Evolutionary conservation across 2,797 vertebrate species (phyloP).

Genomic region (Cossypha polioptera): DNA sequence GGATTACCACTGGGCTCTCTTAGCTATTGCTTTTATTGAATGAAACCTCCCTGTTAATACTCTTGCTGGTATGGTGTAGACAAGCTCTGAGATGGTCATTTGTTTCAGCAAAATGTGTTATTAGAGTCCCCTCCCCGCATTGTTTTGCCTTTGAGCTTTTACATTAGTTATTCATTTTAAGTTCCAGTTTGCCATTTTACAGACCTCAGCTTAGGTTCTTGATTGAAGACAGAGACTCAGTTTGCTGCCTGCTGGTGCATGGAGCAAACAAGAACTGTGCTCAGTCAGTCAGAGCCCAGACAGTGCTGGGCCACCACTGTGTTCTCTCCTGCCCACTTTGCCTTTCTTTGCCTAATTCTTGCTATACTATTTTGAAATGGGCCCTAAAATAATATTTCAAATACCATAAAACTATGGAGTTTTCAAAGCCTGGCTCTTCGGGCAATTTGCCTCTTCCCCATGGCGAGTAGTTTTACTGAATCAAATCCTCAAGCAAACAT

Average conservation of each 20-base stretch:
- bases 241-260: slow-evolving; percentile 26
- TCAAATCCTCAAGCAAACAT: neutral
- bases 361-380: neutral
- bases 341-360: slow-evolving; percentile 27
- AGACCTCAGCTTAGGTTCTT: slow-evolving; percentile 28
- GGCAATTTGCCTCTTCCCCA: neutral
- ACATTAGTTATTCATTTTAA: slow-evolving; percentile 46
- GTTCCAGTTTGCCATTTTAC: slow-evolving; percentile 53
- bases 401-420: neutral
- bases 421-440: neutral
- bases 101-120: slow-evolving; percentile 9
- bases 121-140: slow-evolving; percentile 12
- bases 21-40: neutral
- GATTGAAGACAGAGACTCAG: slow-evolving; percentile 51
- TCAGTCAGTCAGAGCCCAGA: neutral
- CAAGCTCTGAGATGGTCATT: slow-evolving; percentile 5
- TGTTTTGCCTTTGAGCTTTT: slow-evolving; percentile 50
- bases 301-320: neutral
- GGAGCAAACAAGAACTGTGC: slow-evolving; percentile 1
- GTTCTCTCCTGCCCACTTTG: neutral
- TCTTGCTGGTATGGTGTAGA: neutral
- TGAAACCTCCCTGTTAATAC: neutral
- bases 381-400: slow-evolving; percentile 9
- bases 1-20: slow-evolving; percentile 1
- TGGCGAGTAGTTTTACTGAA: neutral